These are phyloP conservation scores for Coluber constrictor DNA, from an alignment of 2,797 vertebrate genomes.

Conservation along the genomic window DNA sequence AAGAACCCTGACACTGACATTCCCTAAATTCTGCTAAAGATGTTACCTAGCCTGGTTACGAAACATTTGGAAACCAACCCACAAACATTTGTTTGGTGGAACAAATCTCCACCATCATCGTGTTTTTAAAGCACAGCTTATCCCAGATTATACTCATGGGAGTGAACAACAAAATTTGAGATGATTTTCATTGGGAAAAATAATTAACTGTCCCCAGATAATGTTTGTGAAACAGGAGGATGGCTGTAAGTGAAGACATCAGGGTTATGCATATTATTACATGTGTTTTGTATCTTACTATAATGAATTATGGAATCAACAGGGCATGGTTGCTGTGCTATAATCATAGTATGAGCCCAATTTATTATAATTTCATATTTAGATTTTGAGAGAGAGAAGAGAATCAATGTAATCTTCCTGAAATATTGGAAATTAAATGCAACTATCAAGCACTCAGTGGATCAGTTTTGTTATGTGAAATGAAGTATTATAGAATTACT, in stretches of 20 bases:
- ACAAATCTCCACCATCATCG: not conserved
- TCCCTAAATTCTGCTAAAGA: not conserved
- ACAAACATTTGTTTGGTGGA: not conserved
- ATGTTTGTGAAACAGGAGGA: not conserved
- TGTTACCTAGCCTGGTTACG: not conserved
- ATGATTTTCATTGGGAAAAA: not conserved
- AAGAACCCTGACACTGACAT: not conserved
- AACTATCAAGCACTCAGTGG: not conserved
- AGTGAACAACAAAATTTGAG: not conserved
- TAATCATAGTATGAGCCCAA: not conserved
- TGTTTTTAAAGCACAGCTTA: not conserved
- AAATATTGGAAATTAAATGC: not conserved
- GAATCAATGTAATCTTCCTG: not conserved
- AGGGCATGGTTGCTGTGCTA: not conserved
- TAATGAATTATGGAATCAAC: not conserved
- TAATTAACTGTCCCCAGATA: not conserved
- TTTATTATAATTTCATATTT: not conserved
- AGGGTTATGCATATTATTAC: not conserved
- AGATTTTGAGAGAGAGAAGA: not conserved
- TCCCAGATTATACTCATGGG: not conserved
- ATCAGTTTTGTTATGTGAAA: not conserved
- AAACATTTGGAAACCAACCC: not conserved
- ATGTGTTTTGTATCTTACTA: not conserved
- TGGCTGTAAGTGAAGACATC: not conserved
- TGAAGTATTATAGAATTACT: not conserved